Base-by-base conservation (phyloP, 2,888 invertebrate genomes). In the Andrena haemorrhoa region DNA sequence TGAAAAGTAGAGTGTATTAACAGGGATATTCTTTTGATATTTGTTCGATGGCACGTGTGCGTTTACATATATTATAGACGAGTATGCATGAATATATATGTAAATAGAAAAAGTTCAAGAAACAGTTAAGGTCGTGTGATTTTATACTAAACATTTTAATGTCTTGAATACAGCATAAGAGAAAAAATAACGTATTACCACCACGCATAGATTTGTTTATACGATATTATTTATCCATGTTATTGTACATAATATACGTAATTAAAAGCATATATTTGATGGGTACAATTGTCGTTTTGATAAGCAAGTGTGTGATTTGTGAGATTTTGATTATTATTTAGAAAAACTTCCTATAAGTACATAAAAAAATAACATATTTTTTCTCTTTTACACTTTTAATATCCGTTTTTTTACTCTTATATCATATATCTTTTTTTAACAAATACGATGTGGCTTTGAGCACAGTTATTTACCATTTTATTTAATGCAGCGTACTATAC, bases 191-290 rank as follows among this genome's bases (percentile, higher is more conserved):
- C 88, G 84, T 85, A 88, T 88, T 89, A 86, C 68, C 85, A 89
- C 85, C 87, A 85, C 85, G 83, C 86, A 85, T 84, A 82, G 79
- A 85, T 80, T 86, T 87, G 85, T 82, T 86, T 82, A 86, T 82
- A 84, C 84, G 74, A 88, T 86, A 85, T 80, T 88, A 88, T 89
- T 86, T 86, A 82, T 86, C 84, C 86, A 86, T 87, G 86, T 88
- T 91, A 84, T 86, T 89, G 86, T 90, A 89, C 86, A 90, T 90
- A 90, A 77, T 79, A 82, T 75, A 79, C 68, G 72, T 80, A 84
- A 82, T 83, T 86, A 82, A 79, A 91, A 80, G 83, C 77, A 41
- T 41, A 82, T 87, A 89, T 88, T 87, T 88, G 82, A 88, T 88
- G 82, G 86, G 80, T 88, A 84, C 79, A 76, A 77, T 71, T 84